Evolutionary conservation across 2,113 vertebrate genomes (phyloP), one percentile per base, ranked within the genome.

Genomic region (Chrysochloris asiatica): DNA sequence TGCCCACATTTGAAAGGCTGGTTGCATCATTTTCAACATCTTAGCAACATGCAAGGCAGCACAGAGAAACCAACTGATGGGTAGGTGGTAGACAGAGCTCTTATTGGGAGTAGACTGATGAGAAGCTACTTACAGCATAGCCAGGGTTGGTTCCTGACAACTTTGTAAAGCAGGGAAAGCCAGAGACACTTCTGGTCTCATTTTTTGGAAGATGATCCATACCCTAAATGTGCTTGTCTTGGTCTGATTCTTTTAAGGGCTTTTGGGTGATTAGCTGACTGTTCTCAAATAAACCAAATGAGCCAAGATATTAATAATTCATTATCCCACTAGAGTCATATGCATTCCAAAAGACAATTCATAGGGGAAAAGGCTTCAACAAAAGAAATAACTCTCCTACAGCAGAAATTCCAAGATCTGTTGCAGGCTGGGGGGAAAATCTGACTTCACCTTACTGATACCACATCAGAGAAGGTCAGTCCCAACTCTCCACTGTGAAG

Each of bases 261-360:
- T 75, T n/a, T 2, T 50, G 76, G 47, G 28, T 54, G 50, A 85
- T 63, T 87, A 79, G 52, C 65, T 69, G 56, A 65, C 45, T 76
- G 47, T 16, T 69, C 54, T 92, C 33, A 43, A 80, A 43, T 80
- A 77, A 86, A 90, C 43, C 24, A 73, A 63, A 69, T 83, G 30
- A 91, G 73, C 54, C 26, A 65, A 87, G 54, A n/a, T 79, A n/a
- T 77, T 83, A 63, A 50, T 77, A 79, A 22, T 79, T 72, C 52
- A 69, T 90, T 86, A 56, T 78, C 67, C 65, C 86, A 7, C 28
- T 38, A 61, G 79, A 50, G 38, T 85, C 48, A 26, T 78, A 4
- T 67, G 65, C 26, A 83, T 81, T 94, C 86, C 26, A 82, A 94
- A 83, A 80, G 65, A 93, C 13, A 21, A 75, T 83, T 86, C 21